Conservation (phyloP, 2,888 invertebrate genomes). For the Matsumyia berberina region DNA sequence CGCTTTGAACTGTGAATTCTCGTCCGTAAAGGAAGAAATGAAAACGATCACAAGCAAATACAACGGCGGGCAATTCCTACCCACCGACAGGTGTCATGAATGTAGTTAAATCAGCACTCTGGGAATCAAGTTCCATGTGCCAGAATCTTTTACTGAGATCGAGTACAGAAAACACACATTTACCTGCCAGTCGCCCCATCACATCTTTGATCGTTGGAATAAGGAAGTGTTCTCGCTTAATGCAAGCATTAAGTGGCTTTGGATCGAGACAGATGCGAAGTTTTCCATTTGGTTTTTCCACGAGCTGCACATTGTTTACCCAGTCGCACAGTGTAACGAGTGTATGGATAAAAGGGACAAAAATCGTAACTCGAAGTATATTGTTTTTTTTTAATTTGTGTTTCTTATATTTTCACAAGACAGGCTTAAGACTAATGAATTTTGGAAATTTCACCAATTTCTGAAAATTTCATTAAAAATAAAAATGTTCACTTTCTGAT, state of each 20-base stretch:
- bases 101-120: constrained; percentile 54
- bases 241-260: constrained; percentile 67
- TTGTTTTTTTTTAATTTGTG: no score
- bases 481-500: no score
- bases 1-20: constrained; percentile 77
- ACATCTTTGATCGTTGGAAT: constrained; percentile 77
- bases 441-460: no score
- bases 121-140: constrained; percentile 61
- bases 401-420: no score
- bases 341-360: no score
- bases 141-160: constrained; percentile 55
- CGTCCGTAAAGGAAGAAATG: constrained; percentile 78
- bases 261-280: constrained; percentile 79
- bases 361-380: no score
- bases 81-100: constrained; percentile 58
- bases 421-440: no score
- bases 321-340: no score
- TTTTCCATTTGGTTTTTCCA: constrained; percentile 69
- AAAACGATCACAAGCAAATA: no score
- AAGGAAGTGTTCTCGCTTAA: constrained; percentile 74
- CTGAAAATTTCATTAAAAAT: no score
- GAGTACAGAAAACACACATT: constrained; percentile 59
- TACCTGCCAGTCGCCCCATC: no score
- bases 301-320: constrained; percentile 64
- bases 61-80: constrained; percentile 81